phyloP scores from a whole-genome alignment of 2,888 invertebrate species.

The Deroplatys truncata region DNA sequence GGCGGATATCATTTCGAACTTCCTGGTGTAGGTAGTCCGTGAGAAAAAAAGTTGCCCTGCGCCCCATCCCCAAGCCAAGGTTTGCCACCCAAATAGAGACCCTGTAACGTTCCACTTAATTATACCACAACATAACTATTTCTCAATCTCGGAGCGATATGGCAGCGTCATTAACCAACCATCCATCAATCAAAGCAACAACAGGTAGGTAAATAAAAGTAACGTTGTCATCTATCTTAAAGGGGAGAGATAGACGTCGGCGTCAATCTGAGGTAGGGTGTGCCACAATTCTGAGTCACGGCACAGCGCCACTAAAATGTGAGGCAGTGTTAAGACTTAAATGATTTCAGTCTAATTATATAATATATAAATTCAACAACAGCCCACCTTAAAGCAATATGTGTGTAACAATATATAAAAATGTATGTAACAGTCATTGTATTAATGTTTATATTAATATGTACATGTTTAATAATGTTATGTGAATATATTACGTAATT shows the following conservation, averaged over 20 bases:
- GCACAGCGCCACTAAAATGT: too few species aligned
- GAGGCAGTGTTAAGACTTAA: too few species aligned
- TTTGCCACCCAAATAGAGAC: neutral
- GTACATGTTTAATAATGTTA: too few species aligned
- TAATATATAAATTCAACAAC: too few species aligned
- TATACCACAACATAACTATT: neutral
- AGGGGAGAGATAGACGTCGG: neutral
- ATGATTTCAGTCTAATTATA: too few species aligned
- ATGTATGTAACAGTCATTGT: too few species aligned
- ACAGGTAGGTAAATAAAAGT: neutral
- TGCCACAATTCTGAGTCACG: neutral
- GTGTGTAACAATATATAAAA: too few species aligned
- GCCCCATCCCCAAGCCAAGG: neutral
- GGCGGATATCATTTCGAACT: neutral
- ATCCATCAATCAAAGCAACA: slow-evolving; percentile 5
- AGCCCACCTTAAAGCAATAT: too few species aligned
- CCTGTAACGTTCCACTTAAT: neutral
- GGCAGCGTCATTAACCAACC: neutral
- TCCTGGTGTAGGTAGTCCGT: neutral
- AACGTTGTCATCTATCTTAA: neutral
- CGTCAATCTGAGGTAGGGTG: neutral
- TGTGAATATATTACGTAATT: too few species aligned
- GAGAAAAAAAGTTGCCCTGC: neutral
- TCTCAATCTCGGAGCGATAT: neutral
- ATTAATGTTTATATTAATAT: too few species aligned